phyloP scores from a whole-genome alignment of 2,113 vertebrate genomes.

The Hyaena hyaena region DNA sequence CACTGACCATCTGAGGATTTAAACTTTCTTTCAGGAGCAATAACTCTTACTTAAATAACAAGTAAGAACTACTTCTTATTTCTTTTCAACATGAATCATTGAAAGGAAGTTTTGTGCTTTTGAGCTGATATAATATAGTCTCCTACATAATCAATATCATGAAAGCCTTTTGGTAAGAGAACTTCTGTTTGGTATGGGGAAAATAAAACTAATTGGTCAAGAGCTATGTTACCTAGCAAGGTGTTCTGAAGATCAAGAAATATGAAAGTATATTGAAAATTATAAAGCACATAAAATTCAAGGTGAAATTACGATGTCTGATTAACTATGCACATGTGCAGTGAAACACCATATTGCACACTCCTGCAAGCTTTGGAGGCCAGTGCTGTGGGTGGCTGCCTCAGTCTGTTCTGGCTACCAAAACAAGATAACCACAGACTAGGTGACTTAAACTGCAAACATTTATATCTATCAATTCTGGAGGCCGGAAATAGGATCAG shows the following conservation, averaged over 20 bases:
- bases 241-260: not conserved
- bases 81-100: conserved; percentile 29
- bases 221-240: not conserved
- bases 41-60: conserved; percentile 72
- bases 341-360: fast-evolving
- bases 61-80: conserved; percentile 45
- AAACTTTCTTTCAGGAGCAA: conserved; percentile 60
- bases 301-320: not conserved
- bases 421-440: not conserved
- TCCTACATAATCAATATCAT: not conserved
- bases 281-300: not conserved
- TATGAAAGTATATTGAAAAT: not conserved
- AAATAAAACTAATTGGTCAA: not conserved
- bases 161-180: not conserved
- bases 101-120: not conserved
- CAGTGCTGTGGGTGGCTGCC: too few species aligned
- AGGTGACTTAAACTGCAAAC: not conserved
- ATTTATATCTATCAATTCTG: not conserved
- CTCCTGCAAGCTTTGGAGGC: fast-evolving
- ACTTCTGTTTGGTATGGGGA: not conserved
- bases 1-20: conserved; percentile 40
- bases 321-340: not conserved
- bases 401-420: not conserved
- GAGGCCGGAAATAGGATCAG: not conserved
- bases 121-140: not conserved